Base-by-base conservation (phyloP, 2,888 invertebrate genomes). In the Anticlea derivata region DNA sequence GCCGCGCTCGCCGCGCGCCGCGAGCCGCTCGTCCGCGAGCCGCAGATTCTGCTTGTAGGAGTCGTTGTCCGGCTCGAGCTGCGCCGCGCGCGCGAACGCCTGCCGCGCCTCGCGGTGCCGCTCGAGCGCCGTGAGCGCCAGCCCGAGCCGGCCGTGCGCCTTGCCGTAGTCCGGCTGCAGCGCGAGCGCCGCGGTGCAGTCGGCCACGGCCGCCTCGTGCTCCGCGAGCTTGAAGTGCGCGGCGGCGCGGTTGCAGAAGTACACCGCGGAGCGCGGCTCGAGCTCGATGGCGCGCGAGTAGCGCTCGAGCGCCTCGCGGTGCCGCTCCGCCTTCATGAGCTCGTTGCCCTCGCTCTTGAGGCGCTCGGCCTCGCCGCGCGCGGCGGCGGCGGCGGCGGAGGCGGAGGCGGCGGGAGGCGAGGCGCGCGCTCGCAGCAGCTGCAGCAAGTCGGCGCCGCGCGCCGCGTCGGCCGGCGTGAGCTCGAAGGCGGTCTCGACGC, bases 181-280 rank as follows among this genome's bases (percentile, higher is more conserved):
- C 23, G 93, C 92, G 45, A 99, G 91, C 3, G 99, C 98, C 33
- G 94, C 94, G 66, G 95, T 94, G 79, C 98, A 99, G 84, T 99
- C 99, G 43, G 94, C 93, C 43, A 99, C 95, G 7, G 98, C 97
- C 54, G 94, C 92, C 48, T 94, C 92, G 73, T 97, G 95, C 70
- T 96, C 94, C 38, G 95, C 95, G 60, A 98, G 86, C 75, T 98
- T 97, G 75, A 96, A 98, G 78, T 96, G 95, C 0, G 98, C 98
- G 1, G 99, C 99, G 34, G 99, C 99, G 62, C 99, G 94, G 80
- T 99, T 99, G 81, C 99, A 98, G 81, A 96, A 99, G 86, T 96
- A 99, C 22, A 99, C 97, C 0, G 99, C 95, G 89, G 99, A 99
- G 55, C 93, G 93, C 13, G 95, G 94, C 79, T 98, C 97, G 49